Conservation (phyloP, 2,888 invertebrate genomes). For the Trichopoda pennipes region DNA sequence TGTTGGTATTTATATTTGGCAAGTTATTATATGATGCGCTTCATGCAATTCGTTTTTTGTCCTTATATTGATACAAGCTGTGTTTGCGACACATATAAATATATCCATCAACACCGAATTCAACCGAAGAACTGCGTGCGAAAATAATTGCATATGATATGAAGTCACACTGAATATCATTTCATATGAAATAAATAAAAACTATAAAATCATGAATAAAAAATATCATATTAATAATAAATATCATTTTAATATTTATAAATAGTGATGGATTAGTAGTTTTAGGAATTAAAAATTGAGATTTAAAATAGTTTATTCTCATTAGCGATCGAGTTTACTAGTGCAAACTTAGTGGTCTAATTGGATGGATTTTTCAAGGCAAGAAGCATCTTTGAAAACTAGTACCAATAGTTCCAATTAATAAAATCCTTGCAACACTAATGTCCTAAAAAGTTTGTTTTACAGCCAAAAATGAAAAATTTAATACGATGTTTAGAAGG, state of each 20-base stretch:
- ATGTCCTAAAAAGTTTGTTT: too few species aligned
- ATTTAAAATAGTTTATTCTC: too few species aligned
- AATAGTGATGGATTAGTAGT: background rate
- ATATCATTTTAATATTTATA: conserved; percentile 10
- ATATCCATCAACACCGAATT: conserved; percentile 48
- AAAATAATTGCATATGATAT: conserved; percentile 54
- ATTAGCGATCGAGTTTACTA: too few species aligned
- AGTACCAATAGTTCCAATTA: too few species aligned
- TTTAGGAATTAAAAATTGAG: background rate
- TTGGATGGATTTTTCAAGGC: too few species aligned
- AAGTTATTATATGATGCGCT: conserved; percentile 42
- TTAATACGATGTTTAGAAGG: too few species aligned
- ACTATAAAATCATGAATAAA: conserved; percentile 6
- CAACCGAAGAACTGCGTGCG: conserved; percentile 55
- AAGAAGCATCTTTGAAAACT: too few species aligned
- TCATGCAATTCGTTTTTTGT: conserved; percentile 10
- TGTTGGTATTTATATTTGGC: conserved; percentile 22
- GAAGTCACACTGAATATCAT: background rate
- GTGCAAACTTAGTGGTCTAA: too few species aligned
- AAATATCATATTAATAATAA: background rate
- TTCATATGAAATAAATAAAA: background rate
- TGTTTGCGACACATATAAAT: conserved; percentile 36
- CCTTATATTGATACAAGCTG: conserved; percentile 5
- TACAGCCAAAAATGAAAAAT: too few species aligned
- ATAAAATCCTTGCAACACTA: too few species aligned